Evolutionary conservation across 2,113 vertebrate species (phyloP).

Genomic region (Galbula dea): DNA sequence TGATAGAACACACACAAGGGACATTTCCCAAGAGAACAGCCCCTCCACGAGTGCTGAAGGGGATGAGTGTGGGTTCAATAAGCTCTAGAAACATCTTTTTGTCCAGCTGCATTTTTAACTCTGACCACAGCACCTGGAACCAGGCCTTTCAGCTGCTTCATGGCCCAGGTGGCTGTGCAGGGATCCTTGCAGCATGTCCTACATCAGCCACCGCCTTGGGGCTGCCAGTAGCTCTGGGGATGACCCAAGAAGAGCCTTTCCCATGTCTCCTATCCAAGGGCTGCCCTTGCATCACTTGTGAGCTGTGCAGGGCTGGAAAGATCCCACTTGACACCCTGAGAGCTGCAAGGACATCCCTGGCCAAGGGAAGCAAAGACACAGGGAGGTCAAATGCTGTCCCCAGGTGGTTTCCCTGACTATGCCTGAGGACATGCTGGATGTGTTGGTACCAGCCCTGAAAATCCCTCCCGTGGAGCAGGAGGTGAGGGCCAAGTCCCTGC

Average conservation of each 20-base stretch:
- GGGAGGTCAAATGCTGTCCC: fast-evolving
- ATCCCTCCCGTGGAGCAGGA: background rate
- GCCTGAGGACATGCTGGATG: background rate
- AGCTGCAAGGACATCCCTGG: background rate
- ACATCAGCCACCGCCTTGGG: fast-evolving
- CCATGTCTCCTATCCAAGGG: background rate
- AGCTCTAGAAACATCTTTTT: background rate
- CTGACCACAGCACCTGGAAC: background rate
- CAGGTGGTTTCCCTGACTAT: background rate
- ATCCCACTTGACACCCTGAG: fast-evolving
- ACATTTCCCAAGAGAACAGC: background rate
- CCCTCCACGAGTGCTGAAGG: background rate
- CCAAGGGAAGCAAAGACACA: background rate
- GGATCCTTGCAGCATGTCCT: background rate
- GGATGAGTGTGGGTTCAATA: background rate
- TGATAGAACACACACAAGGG: fast-evolving
- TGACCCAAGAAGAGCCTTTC: background rate
- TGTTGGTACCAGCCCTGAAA: background rate
- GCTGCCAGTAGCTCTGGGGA: background rate
- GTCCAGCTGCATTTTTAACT: fast-evolving
- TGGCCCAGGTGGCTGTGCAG: fast-evolving
- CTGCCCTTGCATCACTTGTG: fast-evolving
- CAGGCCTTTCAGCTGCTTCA: background rate
- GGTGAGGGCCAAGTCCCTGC: background rate
- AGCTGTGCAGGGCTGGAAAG: fast-evolving